A percentile compares a stretch with the other conserved stretches of the same genome.
phyloP scores from a whole-genome alignment of 2,888 invertebrate genomes.

The Himalopsyche anomala region DNA sequence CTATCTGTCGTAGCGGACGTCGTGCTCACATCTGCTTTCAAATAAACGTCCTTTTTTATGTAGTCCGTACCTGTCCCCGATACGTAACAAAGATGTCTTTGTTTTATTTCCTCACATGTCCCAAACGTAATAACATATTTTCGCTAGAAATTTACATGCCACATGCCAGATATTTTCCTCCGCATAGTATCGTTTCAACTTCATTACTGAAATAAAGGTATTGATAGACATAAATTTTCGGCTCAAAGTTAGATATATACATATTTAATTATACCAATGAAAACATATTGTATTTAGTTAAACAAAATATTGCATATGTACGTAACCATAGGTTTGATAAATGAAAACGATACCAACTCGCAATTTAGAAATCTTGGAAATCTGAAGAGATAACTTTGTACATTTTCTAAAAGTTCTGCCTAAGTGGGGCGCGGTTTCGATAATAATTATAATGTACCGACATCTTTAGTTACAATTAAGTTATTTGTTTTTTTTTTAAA shows the following conservation, averaged over 20 bases:
- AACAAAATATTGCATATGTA: neutral
- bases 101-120: constrained; percentile 29
- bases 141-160: constrained; percentile 31
- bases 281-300: neutral
- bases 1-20: neutral
- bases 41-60: constrained; percentile 27
- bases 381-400: no score
- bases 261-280: neutral
- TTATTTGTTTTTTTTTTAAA: no score
- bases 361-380: no score
- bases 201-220: constrained; percentile 39
- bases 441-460: no score
- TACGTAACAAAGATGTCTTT: constrained; percentile 42
- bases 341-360: no score
- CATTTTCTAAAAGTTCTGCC: no score
- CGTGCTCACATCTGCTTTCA: constrained; percentile 25
- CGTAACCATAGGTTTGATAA: no score
- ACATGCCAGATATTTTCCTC: constrained; percentile 34
- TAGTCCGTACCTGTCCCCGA: constrained; percentile 14
- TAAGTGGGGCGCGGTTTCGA: no score
- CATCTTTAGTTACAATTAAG: no score
- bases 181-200: constrained; percentile 44
- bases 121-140: constrained; percentile 44
- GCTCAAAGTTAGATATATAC: neutral
- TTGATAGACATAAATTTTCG: neutral